phyloP scores from a whole-genome alignment of 2,113 vertebrate genomes.

The Platysternon megacephalum region DNA sequence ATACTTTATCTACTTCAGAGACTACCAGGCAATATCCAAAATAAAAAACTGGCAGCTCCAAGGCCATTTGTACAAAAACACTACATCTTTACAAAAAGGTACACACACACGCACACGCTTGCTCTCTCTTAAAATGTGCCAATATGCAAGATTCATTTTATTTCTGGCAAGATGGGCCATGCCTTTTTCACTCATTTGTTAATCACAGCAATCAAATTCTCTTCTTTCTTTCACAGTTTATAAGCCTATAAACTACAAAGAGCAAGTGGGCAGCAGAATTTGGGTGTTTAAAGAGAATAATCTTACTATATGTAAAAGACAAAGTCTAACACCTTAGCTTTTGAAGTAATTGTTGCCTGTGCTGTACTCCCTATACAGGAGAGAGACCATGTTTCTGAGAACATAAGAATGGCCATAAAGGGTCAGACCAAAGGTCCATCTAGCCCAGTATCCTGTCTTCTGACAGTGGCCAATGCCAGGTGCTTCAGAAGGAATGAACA shows the following conservation, averaged over 20 bases:
- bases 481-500: too few relatives aligned
- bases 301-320: neutral
- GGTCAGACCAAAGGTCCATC: too few relatives aligned
- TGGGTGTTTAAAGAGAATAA: neutral
- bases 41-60: slow-evolving; percentile 69
- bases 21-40: slow-evolving; percentile 61
- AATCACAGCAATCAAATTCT: neutral
- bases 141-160: neutral
- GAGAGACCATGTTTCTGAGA: neutral
- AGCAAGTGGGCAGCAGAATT: neutral
- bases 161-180: neutral
- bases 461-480: too few relatives aligned
- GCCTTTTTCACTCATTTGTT: neutral
- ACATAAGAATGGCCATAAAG: too few relatives aligned
- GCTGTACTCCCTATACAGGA: accelerated
- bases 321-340: neutral
- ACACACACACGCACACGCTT: neutral
- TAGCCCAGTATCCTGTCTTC: too few relatives aligned
- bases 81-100: neutral
- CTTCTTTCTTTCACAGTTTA: neutral
- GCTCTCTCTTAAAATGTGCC: neutral
- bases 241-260: neutral
- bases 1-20: slow-evolving; percentile 70
- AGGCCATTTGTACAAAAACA: neutral
- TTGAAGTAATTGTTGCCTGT: neutral